Base-by-base conservation (phyloP, 1,140 invertebrate genomes). In the Ips typographus region DNA sequence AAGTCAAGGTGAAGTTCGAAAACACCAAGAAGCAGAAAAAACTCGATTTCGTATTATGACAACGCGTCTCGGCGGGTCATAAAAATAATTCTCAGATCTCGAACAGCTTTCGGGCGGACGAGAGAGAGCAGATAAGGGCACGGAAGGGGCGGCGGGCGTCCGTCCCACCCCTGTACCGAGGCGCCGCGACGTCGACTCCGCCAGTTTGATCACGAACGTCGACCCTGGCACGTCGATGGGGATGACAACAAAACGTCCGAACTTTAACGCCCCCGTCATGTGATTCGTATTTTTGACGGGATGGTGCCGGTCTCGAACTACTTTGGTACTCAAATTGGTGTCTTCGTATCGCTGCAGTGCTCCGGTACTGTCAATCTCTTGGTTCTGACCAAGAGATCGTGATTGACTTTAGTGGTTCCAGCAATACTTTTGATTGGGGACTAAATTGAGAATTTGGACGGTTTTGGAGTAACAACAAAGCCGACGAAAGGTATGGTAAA, bases 181-280 rank as follows among this genome's bases (percentile, higher is more conserved):
- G 65, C 71, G 71, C 71, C 71, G 62, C 71, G 71, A 72, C 73
- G 73, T 67, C 73, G 69, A 72, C 71, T 68, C 71, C 57, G 63
- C 68, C 73, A 74, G 73, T 74, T 37, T 42, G 64, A 66, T 55
- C 53, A 58, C 58, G 64, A n/a, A 66, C 64, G 64, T 66, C 55
- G 64, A 58, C 36, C 44, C 38, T 57, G 8, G 4, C 37, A 59
- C 60, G 71, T 66, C 57, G 37, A 36, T 62, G 51, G 36, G 39
- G 41, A 37, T 4, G 2, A 42, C 37, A 40, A 7, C 44, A 66
- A 58, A 42, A 58, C n/a, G 47, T n/a, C 44, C 53, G 55, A 66
- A 66, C 57, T 53, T 47, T 56, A 56, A 62, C 67, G 59, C 59
- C 67, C 53, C 59, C 67, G 61, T 57, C 42, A 64, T 55, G 56